These are phyloP conservation scores for Helicoverpa armigera DNA, from an alignment of 1,140 invertebrate genomes.

Conservation along the genomic window DNA sequence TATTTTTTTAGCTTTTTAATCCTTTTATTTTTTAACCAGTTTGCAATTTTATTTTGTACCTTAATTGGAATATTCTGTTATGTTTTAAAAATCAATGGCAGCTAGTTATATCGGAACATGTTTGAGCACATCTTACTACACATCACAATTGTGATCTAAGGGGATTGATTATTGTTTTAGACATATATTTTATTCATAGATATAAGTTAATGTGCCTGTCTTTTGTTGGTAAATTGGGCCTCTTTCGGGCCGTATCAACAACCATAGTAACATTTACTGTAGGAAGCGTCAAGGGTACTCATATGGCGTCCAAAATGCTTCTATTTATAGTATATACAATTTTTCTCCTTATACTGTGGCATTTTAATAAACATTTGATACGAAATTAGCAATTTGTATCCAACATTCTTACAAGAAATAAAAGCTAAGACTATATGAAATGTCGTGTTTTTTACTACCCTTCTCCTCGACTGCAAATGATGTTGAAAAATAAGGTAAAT, in stretches of 20 bases:
- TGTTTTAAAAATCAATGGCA: constrained; percentile 53
- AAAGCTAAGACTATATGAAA: constrained; percentile 71
- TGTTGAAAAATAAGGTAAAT: too few species aligned
- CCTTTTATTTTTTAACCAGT: constrained; percentile 60
- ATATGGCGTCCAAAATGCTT: constrained; percentile 66
- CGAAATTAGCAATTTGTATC: constrained; percentile 81
- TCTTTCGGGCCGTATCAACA: constrained; percentile 18
- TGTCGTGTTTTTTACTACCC: constrained; percentile 44
- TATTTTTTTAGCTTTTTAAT: constrained; percentile 72
- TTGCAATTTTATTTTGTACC: constrained; percentile 40
- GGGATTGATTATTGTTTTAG: constrained; percentile 72
- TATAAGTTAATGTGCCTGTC: constrained; percentile 80
- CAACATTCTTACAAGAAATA: constrained; percentile 82
- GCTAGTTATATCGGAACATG: constrained; percentile 40
- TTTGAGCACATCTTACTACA: constrained; percentile 53
- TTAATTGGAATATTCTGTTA: constrained; percentile 35
- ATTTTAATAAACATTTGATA: constrained; percentile 83
- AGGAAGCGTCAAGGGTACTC: constrained; percentile 52
- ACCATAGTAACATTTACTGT: constrained; percentile 48
- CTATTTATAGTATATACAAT: constrained; percentile 79
- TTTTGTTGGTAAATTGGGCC: constrained; percentile 51
- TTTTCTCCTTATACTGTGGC: constrained; percentile 74
- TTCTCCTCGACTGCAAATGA: background rate
- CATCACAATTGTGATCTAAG: constrained; percentile 79
- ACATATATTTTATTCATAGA: constrained; percentile 72